Base-by-base conservation (phyloP, 1,140 invertebrate species). In the Idris sp. region DNA sequence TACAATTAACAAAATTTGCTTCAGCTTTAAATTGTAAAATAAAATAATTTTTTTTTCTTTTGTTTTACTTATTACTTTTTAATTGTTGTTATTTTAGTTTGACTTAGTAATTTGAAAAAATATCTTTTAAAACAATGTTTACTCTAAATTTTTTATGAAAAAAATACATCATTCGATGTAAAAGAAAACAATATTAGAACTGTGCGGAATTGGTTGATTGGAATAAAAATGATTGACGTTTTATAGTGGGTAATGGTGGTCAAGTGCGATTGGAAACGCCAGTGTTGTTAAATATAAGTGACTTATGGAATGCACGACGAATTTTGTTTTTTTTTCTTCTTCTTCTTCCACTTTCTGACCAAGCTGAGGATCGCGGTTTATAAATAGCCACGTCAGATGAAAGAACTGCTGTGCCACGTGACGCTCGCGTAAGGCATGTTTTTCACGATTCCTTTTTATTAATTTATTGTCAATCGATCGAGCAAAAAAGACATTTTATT, bases 271-370 rank as follows among this genome's bases (percentile, higher is more conserved):
- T 19, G 44, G 1, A 11, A 19, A 13, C 16, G 44, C 19, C 30
- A n/a, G 30, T 30, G 25, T 26, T 36, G 14, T 35, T 51, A 51
- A 51, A 51, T 51, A 51, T 11, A 33, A 26, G 48, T 51, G 48
- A 51, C 31, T 51, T 33, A 51, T 7, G 48, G 33, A n/a, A 13
- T 16, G 44, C 15, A n/a, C 44, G 28, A 14, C 43, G 28, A 49
- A 53, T 53, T 38, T 26, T 53, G 36, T 53, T 26, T 28, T 35
- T 26, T n/a, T n/a, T n/a, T n/a, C n/a, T n/a, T n/a, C n/a, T n/a
- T n/a, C n/a, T n/a, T n/a, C 48, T 31, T 38, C 38, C 48, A 53
- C 49, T 53, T 53, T 53, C 35, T 40, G 49, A 53, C 49, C 49
- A 53, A 14, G 14, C 14, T 53, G 49, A 40, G 40, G 49, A 53